Percentiles rank a stretch among this genome's conserved stretches.
Evolutionary conservation across 2,888 invertebrate species (phyloP).

Genomic region (Andricus curvator): DNA sequence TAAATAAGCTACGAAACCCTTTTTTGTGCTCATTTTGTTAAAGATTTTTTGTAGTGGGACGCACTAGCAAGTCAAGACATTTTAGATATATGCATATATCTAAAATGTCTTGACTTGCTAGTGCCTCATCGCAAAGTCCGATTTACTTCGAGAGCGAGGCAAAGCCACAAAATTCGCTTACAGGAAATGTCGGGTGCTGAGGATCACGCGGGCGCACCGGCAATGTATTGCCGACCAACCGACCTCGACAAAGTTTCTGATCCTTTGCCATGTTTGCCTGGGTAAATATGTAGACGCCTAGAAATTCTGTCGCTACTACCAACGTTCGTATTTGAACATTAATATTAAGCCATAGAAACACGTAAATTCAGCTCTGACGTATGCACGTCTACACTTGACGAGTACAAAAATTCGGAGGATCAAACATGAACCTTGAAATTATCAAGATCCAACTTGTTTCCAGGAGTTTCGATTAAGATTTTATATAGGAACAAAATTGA

Average conservation of each 20-base stretch:
- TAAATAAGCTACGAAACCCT: no score
- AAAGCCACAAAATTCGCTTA: conserved; percentile 20
- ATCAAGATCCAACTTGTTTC: neutral
- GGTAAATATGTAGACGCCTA: conserved; percentile 57
- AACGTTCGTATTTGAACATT: conserved; percentile 51
- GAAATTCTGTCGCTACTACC: conserved; percentile 48
- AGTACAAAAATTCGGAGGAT: neutral
- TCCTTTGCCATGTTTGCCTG: conserved; percentile 59
- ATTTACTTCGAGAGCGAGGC: neutral
- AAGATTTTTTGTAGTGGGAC: neutral
- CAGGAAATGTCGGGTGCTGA: conserved; percentile 8
- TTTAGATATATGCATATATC: no score
- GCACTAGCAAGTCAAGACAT: no score
- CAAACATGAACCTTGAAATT: neutral
- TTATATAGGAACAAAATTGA: neutral
- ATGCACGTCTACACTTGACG: conserved; percentile 14
- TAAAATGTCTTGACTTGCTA: neutral
- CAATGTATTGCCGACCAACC: conserved; percentile 24
- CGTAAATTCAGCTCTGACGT: conserved; percentile 25
- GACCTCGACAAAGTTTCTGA: conserved; percentile 54
- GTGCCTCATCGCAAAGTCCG: neutral
- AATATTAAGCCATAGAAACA: conserved; percentile 49
- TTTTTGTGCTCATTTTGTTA: neutral
- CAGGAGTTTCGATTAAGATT: neutral
- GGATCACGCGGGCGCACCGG: neutral